Evolutionary conservation across 1,140 invertebrate genomes (phyloP).

Genomic region (Harpegnathos saltator): DNA sequence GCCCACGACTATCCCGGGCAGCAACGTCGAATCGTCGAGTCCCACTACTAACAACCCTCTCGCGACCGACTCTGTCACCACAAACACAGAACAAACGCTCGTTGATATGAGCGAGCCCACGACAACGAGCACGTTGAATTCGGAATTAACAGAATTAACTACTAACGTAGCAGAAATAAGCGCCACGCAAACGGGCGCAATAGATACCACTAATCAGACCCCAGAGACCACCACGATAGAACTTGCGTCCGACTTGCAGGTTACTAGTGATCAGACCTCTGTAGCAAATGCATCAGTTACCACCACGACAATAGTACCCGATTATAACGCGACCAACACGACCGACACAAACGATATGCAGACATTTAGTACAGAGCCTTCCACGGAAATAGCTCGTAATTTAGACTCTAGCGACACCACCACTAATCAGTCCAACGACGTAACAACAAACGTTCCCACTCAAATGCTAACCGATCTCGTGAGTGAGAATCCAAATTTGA

Average conservation of each 20-base stretch:
- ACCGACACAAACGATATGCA: slow-evolving; percentile 20
- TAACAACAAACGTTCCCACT: slow-evolving; percentile 59
- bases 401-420: slow-evolving; percentile 34
- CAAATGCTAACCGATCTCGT: slow-evolving; percentile 64
- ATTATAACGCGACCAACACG: background rate
- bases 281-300: slow-evolving; percentile 37
- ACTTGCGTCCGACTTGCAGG: slow-evolving; percentile 37
- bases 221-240: slow-evolving; percentile 32
- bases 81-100: background rate
- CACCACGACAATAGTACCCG: slow-evolving; percentile 12
- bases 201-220: slow-evolving; percentile 39
- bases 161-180: slow-evolving; percentile 18
- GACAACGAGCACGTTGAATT: background rate
- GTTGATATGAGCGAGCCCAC: background rate
- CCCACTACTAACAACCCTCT: background rate
- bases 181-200: background rate
- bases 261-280: slow-evolving; percentile 56
- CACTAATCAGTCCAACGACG: slow-evolving; percentile 44
- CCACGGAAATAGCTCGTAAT: slow-evolving; percentile 20
- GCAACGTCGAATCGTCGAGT: background rate
- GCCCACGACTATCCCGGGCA: background rate
- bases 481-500: slow-evolving; percentile 79
- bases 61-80: background rate
- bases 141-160: slow-evolving; percentile 33
- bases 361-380: slow-evolving; percentile 3